A percentile compares a stretch with the other conserved stretches of the same genome.
Conservation (phyloP, 2,797 vertebrate species). For the Choloepus didactylus region DNA sequence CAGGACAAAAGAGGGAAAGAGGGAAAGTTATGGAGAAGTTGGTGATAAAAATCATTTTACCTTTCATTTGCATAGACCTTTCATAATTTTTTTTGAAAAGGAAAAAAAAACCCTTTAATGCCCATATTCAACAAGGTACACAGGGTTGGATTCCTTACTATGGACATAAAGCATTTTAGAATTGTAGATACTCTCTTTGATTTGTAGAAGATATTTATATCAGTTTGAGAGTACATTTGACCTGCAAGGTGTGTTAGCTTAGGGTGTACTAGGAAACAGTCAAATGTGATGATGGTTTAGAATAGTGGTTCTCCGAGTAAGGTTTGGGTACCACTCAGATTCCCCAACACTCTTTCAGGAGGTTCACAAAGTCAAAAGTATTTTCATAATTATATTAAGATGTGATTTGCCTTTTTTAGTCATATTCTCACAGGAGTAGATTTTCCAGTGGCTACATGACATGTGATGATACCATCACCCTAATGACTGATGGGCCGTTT, state of each 20-base stretch:
- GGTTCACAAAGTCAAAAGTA: background rate
- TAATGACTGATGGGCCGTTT: background rate
- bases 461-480: background rate
- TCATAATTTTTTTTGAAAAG: background rate
- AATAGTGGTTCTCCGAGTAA: background rate
- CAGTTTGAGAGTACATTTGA: background rate
- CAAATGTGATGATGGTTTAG: background rate
- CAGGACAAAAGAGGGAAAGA: background rate
- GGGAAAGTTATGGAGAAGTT: too few relatives aligned
- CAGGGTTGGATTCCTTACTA: background rate
- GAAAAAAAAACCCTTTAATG: background rate
- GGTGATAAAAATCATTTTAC: too few relatives aligned
- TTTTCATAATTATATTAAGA: conserved; percentile 7
- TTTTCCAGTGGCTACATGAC: conserved; percentile 7
- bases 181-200: background rate
- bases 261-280: background rate
- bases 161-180: background rate
- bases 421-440: background rate
- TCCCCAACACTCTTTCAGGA: background rate
- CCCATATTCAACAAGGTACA: background rate
- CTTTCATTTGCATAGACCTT: background rate
- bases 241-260: background rate
- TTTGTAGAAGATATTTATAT: background rate
- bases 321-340: background rate
- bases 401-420: background rate